A percentile compares a stretch with the other conserved stretches of the same genome.
phyloP scores from a whole-genome alignment of 1,140 invertebrate species.

The Colletes latitarsis region DNA sequence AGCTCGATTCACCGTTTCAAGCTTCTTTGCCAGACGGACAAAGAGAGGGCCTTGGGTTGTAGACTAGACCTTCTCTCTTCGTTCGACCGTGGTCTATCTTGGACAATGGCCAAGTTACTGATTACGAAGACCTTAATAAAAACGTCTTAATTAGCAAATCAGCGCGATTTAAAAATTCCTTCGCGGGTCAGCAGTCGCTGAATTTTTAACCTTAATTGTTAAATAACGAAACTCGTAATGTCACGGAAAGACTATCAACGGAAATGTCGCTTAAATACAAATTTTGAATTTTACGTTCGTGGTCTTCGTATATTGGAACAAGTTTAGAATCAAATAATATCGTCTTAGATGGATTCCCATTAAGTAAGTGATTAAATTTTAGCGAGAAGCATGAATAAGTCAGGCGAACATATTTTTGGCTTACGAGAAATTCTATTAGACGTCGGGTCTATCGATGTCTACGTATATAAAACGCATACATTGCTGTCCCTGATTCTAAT shows the following conservation, averaged over 20 bases:
- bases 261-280: too few relatives aligned
- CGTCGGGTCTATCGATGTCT: slow-evolving; percentile 28
- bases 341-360: background rate
- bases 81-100: slow-evolving; percentile 48
- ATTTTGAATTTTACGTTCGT: too few relatives aligned
- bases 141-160: slow-evolving; percentile 49
- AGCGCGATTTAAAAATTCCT: slow-evolving; percentile 17
- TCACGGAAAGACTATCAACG: background rate
- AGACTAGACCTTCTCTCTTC: slow-evolving; percentile 21
- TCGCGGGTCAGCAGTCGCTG: background rate
- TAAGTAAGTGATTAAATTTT: background rate
- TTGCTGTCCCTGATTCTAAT: background rate
- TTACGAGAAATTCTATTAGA: slow-evolving; percentile 49
- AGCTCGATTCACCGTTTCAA: slow-evolving; percentile 55
- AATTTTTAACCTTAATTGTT: background rate
- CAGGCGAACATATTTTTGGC: slow-evolving; percentile 7
- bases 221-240: slow-evolving; percentile 4
- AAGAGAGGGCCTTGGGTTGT: slow-evolving; percentile 50
- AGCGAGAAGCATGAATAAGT: background rate
- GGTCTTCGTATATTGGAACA: too few relatives aligned
- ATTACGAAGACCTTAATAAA: slow-evolving; percentile 55
- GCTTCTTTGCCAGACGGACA: slow-evolving; percentile 63
- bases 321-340: background rate
- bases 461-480: background rate
- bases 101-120: slow-evolving; percentile 61